A percentile compares a stretch with the other conserved stretches of the same genome.
Conservation (phyloP, 2,888 invertebrate genomes). For the Temnothorax rugatulus region DNA sequence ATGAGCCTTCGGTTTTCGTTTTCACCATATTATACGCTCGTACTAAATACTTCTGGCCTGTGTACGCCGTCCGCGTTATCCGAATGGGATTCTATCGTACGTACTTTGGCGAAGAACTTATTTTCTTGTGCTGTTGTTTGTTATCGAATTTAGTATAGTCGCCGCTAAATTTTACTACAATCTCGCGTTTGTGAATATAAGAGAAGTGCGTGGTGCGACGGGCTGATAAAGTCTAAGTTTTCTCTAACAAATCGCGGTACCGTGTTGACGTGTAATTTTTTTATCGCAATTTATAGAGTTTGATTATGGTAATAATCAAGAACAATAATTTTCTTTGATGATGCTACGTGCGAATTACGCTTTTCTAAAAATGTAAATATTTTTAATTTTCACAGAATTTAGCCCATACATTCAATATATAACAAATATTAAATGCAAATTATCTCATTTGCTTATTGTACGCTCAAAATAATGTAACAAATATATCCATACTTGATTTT, state of each 20-base stretch:
- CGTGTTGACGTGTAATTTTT: constrained; percentile 7
- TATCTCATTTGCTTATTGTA: neutral
- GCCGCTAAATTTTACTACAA: constrained; percentile 56
- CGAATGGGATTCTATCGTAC: constrained; percentile 49
- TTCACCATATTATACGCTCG: constrained; percentile 50
- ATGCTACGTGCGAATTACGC: neutral
- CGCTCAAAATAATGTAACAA: neutral
- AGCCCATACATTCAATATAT: neutral
- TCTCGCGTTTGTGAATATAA: constrained; percentile 27
- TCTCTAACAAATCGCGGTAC: constrained; percentile 19
- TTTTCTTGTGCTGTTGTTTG: constrained; percentile 59
- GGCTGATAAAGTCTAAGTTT: constrained; percentile 50
- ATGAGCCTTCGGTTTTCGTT: constrained; percentile 56
- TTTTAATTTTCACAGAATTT: neutral
- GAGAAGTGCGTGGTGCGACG: constrained; percentile 18
- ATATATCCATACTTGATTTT: neutral
- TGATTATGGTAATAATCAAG: constrained; percentile 15
- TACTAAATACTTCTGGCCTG: constrained; percentile 51
- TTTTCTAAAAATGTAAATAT: neutral
- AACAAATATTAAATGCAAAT: neutral
- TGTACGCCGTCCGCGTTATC: constrained; percentile 49
- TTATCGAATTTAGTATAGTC: constrained; percentile 60
- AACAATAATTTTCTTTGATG: neutral
- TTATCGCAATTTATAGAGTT: neutral
- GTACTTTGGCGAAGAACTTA: constrained; percentile 52